Evolutionary conservation across 2,113 vertebrate species (phyloP).

Genomic region (Cranoglanis bouderius): DNA sequence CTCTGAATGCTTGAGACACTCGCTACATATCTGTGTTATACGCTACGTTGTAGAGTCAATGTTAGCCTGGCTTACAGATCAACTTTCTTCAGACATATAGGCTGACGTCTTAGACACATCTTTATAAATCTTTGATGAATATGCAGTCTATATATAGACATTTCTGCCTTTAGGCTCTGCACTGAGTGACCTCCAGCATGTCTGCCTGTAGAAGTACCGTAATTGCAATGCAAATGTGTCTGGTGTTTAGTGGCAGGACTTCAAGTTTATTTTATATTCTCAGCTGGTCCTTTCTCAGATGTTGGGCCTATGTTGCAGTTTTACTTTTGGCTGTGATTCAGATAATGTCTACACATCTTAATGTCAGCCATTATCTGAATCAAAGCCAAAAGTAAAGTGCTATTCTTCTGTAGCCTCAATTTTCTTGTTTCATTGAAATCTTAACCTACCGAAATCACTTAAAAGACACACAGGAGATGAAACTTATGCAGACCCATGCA

Average conservation of each 20-base stretch:
- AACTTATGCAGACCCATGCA: not conserved
- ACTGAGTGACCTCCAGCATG: conserved; percentile 16
- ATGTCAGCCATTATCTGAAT: not conserved
- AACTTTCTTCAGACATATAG: conserved; percentile 37
- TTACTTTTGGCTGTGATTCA: conserved; percentile 35
- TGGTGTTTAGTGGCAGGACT: conserved; percentile 44
- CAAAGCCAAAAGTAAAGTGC: not conserved
- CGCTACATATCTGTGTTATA: not conserved
- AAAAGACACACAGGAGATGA: not conserved
- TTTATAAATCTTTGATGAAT: conserved; percentile 40
- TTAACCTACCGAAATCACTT: not conserved
- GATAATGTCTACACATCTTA: conserved; percentile 24
- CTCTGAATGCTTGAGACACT: not conserved
- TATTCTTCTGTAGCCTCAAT: conserved; percentile 20
- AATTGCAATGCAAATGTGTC: conserved; percentile 19
- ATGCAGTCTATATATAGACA: conserved; percentile 14
- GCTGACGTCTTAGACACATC: conserved; percentile 21
- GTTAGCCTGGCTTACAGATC: conserved; percentile 29
- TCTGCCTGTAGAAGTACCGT: conserved; percentile 8
- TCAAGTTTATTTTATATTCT: conserved; percentile 45
- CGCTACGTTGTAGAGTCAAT: not conserved
- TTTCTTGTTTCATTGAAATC: conserved; percentile 26
- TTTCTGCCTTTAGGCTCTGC: conserved; percentile 32
- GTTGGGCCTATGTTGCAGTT: conserved; percentile 33
- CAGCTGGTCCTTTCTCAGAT: conserved; percentile 36